Evolutionary conservation across 1,140 invertebrate species (phyloP).

Genomic region (Drosophila lacteicornis): DNA sequence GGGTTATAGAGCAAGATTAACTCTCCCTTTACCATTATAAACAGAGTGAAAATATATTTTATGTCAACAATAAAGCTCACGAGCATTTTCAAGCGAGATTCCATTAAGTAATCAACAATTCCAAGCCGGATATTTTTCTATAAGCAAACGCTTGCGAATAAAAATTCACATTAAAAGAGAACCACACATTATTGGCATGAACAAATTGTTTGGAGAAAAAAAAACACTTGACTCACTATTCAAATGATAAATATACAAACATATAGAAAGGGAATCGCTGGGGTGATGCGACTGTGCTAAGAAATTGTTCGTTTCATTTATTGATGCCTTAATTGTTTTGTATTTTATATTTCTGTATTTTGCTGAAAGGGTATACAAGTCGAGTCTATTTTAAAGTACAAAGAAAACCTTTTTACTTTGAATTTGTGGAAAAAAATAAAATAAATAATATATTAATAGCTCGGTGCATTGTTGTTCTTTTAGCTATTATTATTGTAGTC

Average conservation of each 20-base stretch:
- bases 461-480: constrained; percentile 52
- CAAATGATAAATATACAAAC: constrained; percentile 29
- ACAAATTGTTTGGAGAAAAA: constrained; percentile 59
- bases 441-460: not conserved
- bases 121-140: constrained; percentile 19
- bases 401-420: not conserved
- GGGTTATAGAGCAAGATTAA: not conserved
- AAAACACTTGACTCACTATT: constrained; percentile 34
- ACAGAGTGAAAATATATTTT: not conserved
- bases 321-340: constrained; percentile 68
- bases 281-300: constrained; percentile 13
- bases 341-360: constrained; percentile 46
- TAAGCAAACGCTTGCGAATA: constrained; percentile 17
- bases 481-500: constrained; percentile 52
- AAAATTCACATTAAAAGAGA: constrained; percentile 4
- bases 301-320: constrained; percentile 31
- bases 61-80: not conserved
- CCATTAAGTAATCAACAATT: constrained; percentile 6
- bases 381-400: not conserved
- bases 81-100: constrained; percentile 10
- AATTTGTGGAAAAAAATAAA: not conserved
- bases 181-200: constrained; percentile 16
- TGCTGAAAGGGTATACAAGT: not conserved
- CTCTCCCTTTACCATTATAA: not conserved
- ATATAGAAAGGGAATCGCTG: no score